phyloP scores from a whole-genome alignment of 2,797 vertebrate genomes.

The Simalia tracyae region DNA sequence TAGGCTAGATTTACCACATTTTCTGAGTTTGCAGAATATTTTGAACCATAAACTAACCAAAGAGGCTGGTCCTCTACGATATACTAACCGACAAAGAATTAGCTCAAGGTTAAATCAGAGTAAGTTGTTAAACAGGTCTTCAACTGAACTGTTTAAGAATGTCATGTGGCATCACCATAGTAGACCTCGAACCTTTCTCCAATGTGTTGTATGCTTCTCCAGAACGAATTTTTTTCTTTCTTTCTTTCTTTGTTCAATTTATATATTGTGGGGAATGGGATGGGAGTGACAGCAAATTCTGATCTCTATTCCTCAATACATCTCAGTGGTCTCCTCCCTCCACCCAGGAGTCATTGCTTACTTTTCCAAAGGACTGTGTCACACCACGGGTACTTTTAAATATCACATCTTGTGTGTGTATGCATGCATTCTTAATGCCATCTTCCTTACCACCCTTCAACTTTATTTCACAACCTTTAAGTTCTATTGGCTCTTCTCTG shows the following conservation, averaged over 20 bases:
- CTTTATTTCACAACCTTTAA: background rate
- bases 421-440: background rate
- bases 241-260: background rate
- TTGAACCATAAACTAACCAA: background rate
- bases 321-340: background rate
- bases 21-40: background rate
- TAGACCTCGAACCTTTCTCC: background rate
- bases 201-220: background rate
- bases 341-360: background rate
- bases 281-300: background rate
- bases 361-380: background rate
- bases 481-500: background rate
- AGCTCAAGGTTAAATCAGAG: background rate
- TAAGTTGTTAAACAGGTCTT: background rate
- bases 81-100: background rate
- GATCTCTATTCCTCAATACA: background rate
- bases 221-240: background rate
- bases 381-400: background rate
- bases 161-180: background rate
- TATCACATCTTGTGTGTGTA: background rate
- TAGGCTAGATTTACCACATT: background rate
- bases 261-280: background rate
- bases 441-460: background rate
- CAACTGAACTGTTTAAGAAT: no score
- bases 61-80: background rate